These are phyloP conservation scores for Dasysyrphus albostriatus DNA, from an alignment of 2,888 invertebrate species.

Conservation along the genomic window DNA sequence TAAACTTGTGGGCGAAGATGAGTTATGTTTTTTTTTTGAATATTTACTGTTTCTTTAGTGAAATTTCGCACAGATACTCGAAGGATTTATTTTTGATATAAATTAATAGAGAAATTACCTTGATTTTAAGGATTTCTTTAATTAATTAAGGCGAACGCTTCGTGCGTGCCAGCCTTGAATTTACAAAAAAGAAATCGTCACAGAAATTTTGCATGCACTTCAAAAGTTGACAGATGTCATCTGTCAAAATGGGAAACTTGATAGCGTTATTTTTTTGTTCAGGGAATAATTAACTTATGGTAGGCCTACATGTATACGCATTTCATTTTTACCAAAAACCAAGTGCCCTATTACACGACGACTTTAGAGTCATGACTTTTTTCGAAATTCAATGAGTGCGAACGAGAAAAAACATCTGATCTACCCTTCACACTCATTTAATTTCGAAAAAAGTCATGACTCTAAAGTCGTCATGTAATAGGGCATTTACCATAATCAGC, in stretches of 20 bases:
- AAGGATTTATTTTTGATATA: background rate
- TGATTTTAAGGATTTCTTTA: constrained; percentile 77
- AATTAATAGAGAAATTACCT: constrained; percentile 50
- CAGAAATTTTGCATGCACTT: constrained; percentile 43
- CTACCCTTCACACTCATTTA: no score
- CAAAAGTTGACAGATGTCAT: constrained; percentile 52
- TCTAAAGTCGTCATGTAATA: no score
- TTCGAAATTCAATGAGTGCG: no score
- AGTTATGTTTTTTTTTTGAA: background rate
- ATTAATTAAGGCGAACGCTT: constrained; percentile 81
- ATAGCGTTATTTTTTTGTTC: constrained; percentile 11
- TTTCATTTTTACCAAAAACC: no score
- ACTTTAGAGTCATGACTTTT: no score
- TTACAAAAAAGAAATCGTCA: constrained; percentile 80
- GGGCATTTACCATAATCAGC: no score
- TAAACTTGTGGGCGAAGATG: background rate
- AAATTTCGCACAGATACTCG: background rate
- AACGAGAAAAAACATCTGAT: no score
- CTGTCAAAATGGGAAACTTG: constrained; percentile 5
- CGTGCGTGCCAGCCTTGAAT: constrained; percentile 83
- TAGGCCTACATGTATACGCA: background rate
- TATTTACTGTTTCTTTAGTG: background rate
- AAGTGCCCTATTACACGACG: no score
- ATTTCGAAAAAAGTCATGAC: no score
- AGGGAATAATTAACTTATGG: background rate